phyloP scores from a whole-genome alignment of 2,113 vertebrate species.

The Heterotis niloticus region DNA sequence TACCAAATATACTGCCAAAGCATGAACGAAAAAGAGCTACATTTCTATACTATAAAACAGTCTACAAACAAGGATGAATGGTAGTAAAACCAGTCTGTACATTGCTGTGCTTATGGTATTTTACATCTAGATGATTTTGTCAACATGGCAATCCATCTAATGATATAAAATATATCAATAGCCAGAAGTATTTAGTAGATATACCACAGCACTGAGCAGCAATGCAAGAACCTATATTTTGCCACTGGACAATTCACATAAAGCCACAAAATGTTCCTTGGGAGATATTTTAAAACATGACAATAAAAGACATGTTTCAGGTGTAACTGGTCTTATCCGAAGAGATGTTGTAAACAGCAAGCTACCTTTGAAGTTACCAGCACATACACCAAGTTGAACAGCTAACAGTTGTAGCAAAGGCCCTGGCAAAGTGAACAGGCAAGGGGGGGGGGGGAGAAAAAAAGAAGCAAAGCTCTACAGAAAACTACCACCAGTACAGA shows the following conservation, averaged over 20 bases:
- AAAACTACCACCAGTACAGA: not conserved
- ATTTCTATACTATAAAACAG: no score
- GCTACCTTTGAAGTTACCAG: not conserved
- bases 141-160: no score
- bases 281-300: not conserved
- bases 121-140: no score
- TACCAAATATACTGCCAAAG: no score
- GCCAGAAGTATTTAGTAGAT: not conserved
- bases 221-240: not conserved
- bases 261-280: not conserved
- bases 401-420: not conserved
- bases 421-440: not conserved
- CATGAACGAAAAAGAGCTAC: no score
- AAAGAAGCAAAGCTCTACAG: not conserved
- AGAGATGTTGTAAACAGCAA: not conserved
- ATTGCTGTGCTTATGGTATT: no score
- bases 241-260: not conserved
- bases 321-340: not conserved
- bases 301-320: not conserved
- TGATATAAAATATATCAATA: no score
- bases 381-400: slow-evolving; percentile 6
- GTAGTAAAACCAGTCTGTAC: no score
- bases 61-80: no score
- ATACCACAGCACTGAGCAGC: no score
- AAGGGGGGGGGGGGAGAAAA: not conserved